phyloP scores from a whole-genome alignment of 2,113 vertebrate species.

The Apteryx owenii region DNA sequence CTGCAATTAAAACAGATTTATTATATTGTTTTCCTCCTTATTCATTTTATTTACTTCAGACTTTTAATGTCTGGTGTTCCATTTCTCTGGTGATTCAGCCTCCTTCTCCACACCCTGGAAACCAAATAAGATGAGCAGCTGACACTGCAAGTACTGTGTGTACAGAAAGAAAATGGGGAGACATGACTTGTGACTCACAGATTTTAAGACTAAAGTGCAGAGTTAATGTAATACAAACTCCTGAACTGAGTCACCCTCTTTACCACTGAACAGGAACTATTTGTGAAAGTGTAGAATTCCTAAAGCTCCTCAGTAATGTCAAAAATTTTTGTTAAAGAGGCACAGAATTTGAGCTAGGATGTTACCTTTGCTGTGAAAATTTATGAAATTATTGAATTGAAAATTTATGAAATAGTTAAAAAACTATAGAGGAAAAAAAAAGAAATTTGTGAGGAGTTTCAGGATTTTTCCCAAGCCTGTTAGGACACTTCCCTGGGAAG shows the following conservation, averaged over 20 bases:
- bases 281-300: not conserved
- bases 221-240: not conserved
- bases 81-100: not conserved
- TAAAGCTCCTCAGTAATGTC: not conserved
- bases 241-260: not conserved
- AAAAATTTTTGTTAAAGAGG: not conserved
- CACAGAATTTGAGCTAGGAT: not conserved
- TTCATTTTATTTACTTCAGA: not conserved
- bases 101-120: not conserved
- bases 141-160: not conserved
- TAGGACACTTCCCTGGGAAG: not conserved
- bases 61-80: not conserved
- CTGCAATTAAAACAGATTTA: not conserved
- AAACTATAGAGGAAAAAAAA: not conserved
- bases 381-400: not conserved
- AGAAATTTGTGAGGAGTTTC: not conserved
- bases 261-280: not conserved
- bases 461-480: not conserved
- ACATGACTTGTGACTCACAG: not conserved
- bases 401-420: not conserved
- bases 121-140: not conserved
- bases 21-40: not conserved
- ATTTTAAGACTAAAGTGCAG: not conserved
- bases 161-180: not conserved
- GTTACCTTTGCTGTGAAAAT: not conserved